Base-by-base conservation (phyloP, 2,888 invertebrate genomes). In the Lysandra coridon region DNA sequence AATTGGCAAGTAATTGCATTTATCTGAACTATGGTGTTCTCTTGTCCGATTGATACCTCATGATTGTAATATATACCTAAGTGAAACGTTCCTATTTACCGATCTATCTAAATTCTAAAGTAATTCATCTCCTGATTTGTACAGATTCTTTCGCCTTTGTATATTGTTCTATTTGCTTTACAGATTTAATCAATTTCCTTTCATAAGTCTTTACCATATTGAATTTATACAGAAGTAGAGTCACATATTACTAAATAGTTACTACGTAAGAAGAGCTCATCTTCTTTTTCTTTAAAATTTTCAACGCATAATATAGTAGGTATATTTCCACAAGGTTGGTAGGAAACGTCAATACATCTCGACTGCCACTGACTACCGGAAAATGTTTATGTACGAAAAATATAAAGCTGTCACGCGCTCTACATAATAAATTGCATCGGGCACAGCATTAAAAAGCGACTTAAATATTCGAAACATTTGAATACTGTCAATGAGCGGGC, bases 391-490 rank as follows among this genome's bases (percentile, higher is more conserved):
- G 49, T 23, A 75, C 30, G 44, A 23, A 53, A 76, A 37, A 76
- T 57, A 76, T 33, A 53, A 76, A 76, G 53, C 76, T 57, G 76
- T 76, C 76, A 57, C 33, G 53, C 30, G 53, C 14, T 75, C 57
- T 44, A 75, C 44, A 75, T 23, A 53, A 76, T 76, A 76, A 76
- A 76, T 76, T 76, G 57, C 76, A 57, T 57, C 30, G 76, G 30
- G 75, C 33, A 17, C 75, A 49, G 76, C 76, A 76, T 76, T 76
- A 76, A 76, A 76, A 76, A 76, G 33, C 78, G 53, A 74, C 77
- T 81, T 75, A 80, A 75, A 81, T 80, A 81, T 78, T 79, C 78
- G 80, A 82, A 82, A 80, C 78, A 83, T 80, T 80, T 78, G 74
- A 79, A 80, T 81, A 81, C 78, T 79, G 78, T 79, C 78, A 80